Conservation (phyloP, 1,140 invertebrate genomes). For the Papilio polyxenes region DNA sequence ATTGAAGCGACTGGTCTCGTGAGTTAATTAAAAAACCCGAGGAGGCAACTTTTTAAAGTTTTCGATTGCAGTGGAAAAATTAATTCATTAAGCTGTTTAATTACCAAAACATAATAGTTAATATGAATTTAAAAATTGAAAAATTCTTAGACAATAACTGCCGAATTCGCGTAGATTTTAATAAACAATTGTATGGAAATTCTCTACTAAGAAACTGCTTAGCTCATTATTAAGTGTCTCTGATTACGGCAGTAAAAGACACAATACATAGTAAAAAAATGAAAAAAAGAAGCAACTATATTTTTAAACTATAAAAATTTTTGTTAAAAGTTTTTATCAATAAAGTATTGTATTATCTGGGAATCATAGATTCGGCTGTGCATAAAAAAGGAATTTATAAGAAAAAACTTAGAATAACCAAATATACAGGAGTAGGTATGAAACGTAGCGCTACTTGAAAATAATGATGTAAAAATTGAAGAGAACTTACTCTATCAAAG, state of each 20-base stretch:
- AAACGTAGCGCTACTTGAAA: slow-evolving; percentile 12
- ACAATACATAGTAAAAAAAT: no score
- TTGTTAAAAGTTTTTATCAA: no score
- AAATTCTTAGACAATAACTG: background rate
- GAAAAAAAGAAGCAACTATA: no score
- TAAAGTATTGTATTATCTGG: background rate
- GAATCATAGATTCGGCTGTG: background rate
- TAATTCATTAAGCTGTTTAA: background rate
- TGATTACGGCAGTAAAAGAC: no score
- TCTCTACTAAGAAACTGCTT: background rate
- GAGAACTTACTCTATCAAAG: slow-evolving; percentile 14
- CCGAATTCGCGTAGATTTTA: background rate
- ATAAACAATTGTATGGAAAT: background rate
- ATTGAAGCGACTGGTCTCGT: slow-evolving; percentile 8
- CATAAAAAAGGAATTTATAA: background rate
- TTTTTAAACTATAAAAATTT: no score
- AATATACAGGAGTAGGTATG: background rate
- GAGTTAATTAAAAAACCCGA: slow-evolving; percentile 5
- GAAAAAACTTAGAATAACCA: background rate
- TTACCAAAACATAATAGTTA: background rate
- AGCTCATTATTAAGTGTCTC: background rate
- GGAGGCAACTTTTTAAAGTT: background rate
- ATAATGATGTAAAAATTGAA: slow-evolving; percentile 25
- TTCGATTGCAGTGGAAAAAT: background rate
- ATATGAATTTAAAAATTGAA: background rate